Evolutionary conservation across 2,888 invertebrate species (phyloP).

Genomic region (Masnerella sp.): DNA sequence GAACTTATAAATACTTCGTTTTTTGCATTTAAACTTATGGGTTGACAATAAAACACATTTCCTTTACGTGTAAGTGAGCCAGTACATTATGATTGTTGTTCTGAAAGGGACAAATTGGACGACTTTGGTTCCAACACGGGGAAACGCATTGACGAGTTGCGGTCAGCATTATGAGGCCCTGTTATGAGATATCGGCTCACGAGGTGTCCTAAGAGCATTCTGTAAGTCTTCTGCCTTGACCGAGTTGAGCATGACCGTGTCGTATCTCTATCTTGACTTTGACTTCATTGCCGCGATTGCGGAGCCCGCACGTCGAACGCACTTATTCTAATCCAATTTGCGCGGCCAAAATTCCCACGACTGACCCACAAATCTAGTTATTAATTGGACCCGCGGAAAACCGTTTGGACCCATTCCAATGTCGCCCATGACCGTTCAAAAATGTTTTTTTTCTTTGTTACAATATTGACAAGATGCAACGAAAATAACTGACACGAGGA

Average conservation of each 20-base stretch:
- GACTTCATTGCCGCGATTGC: constrained; percentile 71
- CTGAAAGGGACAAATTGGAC: too few relatives aligned
- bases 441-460: too few relatives aligned
- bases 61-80: too few relatives aligned
- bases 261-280: constrained; percentile 76
- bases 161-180: constrained; percentile 39
- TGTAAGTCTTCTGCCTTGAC: constrained; percentile 73
- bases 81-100: too few relatives aligned
- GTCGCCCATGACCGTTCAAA: too few relatives aligned
- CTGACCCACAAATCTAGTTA: constrained; percentile 46
- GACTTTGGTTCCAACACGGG: constrained; percentile 48
- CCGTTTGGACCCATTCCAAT: constrained; percentile 35
- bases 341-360: constrained; percentile 45
- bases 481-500: too few relatives aligned
- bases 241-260: constrained; percentile 75
- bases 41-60: too few relatives aligned
- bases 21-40: too few relatives aligned
- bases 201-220: constrained; percentile 56
- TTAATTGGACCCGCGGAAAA: constrained; percentile 38
- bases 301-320: constrained; percentile 30
- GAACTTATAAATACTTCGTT: too few relatives aligned
- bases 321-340: constrained; percentile 33
- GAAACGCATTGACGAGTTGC: constrained; percentile 32
- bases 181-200: constrained; percentile 44
- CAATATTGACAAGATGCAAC: too few relatives aligned